A percentile compares a stretch with the other conserved stretches of the same genome.
Evolutionary conservation across 1,140 invertebrate genomes (phyloP).

Genomic region (Diorhabda elongata): DNA sequence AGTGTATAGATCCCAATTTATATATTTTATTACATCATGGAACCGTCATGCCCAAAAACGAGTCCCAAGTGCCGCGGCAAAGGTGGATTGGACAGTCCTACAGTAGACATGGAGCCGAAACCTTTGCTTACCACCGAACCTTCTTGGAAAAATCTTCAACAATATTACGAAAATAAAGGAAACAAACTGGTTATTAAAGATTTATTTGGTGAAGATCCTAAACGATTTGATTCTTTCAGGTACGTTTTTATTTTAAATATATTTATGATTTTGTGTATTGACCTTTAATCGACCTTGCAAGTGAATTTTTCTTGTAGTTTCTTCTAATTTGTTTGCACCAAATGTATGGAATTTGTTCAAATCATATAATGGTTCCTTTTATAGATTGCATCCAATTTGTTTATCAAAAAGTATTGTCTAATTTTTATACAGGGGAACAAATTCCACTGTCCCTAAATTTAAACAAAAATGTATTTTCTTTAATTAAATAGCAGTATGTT

Average conservation of each 20-base stretch:
- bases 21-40: not conserved
- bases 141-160: conserved; percentile 66
- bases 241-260: conserved; percentile 44
- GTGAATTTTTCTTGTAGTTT: not conserved
- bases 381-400: too few relatives aligned
- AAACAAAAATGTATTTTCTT: too few relatives aligned
- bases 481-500: too few relatives aligned
- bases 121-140: conserved; percentile 57
- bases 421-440: too few relatives aligned
- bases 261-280: conserved; percentile 7
- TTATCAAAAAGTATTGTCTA: too few relatives aligned
- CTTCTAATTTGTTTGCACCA: too few relatives aligned
- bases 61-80: not conserved
- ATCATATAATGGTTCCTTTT: too few relatives aligned
- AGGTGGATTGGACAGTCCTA: conserved; percentile 4
- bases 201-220: conserved; percentile 70
- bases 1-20: too few relatives aligned
- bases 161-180: conserved; percentile 64
- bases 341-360: too few relatives aligned
- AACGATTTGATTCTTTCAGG: conserved; percentile 80
- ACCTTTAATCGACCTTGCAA: conserved; percentile 38
- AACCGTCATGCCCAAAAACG: not conserved
- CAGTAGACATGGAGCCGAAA: conserved; percentile 29
- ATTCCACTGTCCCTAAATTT: too few relatives aligned
- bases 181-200: conserved; percentile 71